Evolutionary conservation across 2,888 invertebrate species (phyloP).

Genomic region (Lasioglossum pauxillum): DNA sequence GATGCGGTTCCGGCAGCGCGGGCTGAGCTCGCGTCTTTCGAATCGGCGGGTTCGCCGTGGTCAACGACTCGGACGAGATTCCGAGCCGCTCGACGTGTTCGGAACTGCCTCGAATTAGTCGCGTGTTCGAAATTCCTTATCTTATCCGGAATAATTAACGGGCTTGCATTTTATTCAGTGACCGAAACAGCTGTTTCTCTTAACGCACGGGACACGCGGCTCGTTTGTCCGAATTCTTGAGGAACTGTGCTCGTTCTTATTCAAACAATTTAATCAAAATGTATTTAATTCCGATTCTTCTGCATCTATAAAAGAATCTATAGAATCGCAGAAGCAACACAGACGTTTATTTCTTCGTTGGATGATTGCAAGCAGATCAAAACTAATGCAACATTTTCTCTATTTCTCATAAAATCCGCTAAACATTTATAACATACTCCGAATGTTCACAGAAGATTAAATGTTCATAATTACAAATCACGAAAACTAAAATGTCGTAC

Average conservation of each 20-base stretch:
- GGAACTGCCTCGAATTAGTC: not conserved
- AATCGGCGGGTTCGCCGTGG: not conserved
- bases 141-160: not conserved
- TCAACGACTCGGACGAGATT: not conserved
- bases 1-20: constrained; percentile 20
- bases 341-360: too few relatives aligned
- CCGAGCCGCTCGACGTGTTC: not conserved
- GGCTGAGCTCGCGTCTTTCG: constrained; percentile 11
- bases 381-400: too few relatives aligned
- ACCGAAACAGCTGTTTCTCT: not conserved
- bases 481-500: too few relatives aligned
- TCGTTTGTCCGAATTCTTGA: not conserved
- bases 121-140: not conserved
- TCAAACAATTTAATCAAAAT: too few relatives aligned
- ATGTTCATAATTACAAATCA: too few relatives aligned
- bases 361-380: too few relatives aligned
- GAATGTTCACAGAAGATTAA: too few relatives aligned
- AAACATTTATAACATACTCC: too few relatives aligned
- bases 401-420: too few relatives aligned
- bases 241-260: not conserved
- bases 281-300: too few relatives aligned
- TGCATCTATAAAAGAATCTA: too few relatives aligned
- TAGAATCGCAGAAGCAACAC: too few relatives aligned
- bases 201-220: not conserved
- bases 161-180: not conserved